These are phyloP conservation scores for Aspidoscelis tigris DNA, from an alignment of 2,113 vertebrate species.

Conservation along the genomic window DNA sequence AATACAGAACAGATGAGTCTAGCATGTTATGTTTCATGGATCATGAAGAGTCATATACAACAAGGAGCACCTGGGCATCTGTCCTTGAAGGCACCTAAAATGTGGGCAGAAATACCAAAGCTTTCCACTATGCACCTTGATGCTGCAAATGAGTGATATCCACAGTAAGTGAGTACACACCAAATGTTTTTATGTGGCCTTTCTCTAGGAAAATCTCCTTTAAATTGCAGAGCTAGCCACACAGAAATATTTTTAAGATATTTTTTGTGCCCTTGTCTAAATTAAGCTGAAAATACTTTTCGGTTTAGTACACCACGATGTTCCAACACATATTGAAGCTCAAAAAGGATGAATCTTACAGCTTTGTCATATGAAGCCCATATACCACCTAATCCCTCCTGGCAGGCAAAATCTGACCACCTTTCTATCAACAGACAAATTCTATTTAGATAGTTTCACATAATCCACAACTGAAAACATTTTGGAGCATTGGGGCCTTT, in stretches of 20 bases:
- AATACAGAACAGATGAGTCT: no score
- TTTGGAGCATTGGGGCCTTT: constrained; percentile 22
- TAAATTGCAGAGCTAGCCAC: constrained; percentile 2
- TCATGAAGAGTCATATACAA: no score
- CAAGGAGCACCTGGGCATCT: no score
- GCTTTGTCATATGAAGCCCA: constrained; percentile 24
- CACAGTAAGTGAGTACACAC: background rate
- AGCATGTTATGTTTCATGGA: no score
- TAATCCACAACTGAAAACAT: background rate
- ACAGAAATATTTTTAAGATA: background rate
- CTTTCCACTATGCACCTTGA: background rate
- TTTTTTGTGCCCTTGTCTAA: constrained; percentile 10
- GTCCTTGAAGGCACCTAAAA: no score
- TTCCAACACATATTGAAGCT: background rate
- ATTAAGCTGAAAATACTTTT: constrained; percentile 21
- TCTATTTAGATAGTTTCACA: constrained; percentile 16
- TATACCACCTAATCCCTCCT: background rate
- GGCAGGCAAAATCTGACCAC: constrained; percentile 28
- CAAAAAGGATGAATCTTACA: constrained; percentile 1
- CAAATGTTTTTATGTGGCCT: background rate
- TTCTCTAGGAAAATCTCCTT: background rate
- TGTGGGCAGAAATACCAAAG: background rate
- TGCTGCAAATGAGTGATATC: background rate
- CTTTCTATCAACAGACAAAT: constrained; percentile 17
- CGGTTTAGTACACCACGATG: background rate